These are phyloP conservation scores for Epinephelus fuscoguttatus DNA, from an alignment of 2,113 vertebrate genomes.

Conservation along the genomic window DNA sequence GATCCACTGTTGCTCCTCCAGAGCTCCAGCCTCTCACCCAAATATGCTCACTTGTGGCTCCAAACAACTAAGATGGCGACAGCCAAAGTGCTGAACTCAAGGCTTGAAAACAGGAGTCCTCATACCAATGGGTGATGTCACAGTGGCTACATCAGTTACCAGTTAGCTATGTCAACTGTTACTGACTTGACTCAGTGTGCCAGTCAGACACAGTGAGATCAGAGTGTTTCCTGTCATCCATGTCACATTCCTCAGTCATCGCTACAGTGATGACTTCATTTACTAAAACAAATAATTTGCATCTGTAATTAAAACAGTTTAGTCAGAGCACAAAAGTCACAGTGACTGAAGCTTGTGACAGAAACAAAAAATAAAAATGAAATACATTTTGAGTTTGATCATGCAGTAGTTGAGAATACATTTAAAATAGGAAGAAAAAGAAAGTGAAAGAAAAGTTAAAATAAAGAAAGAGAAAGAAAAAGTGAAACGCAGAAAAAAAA, in stretches of 20 bases:
- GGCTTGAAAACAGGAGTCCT: no score
- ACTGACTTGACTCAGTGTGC: constrained; percentile 45
- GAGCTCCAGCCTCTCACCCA: no score
- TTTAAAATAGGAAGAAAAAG: not conserved
- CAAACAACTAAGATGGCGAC: no score
- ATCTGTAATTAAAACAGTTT: not conserved
- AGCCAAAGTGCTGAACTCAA: no score
- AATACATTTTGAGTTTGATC: not conserved
- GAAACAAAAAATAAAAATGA: not conserved
- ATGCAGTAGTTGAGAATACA: no score
- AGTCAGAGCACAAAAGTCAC: not conserved
- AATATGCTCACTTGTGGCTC: no score
- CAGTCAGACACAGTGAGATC: constrained; percentile 56
- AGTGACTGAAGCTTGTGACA: not conserved
- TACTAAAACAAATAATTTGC: constrained; percentile 7
- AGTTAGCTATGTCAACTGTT: not conserved
- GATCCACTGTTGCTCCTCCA: no score
- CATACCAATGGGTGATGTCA: no score
- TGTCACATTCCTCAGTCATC: constrained; percentile 12
- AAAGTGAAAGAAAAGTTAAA: not conserved
- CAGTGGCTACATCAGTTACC: no score
- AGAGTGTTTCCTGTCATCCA: constrained; percentile 34
- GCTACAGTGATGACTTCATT: constrained; percentile 18
- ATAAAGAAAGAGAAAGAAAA: no score
- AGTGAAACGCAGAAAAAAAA: no score